Conservation (phyloP, 2,888 invertebrate genomes). For the Diogma glabrata region DNA sequence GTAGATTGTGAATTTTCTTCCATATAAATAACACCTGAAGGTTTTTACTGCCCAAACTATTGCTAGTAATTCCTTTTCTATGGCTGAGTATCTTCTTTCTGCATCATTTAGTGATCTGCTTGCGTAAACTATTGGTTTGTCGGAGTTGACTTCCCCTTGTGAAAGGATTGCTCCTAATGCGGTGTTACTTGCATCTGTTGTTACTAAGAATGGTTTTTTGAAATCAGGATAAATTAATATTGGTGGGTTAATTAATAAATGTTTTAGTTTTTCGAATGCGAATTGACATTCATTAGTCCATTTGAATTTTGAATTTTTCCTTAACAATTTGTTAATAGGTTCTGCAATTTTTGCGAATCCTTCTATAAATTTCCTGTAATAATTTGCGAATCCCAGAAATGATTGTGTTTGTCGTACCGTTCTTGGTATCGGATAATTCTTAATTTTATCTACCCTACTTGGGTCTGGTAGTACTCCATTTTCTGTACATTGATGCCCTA, state of each 20-base stretch:
- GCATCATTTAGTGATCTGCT: too few relatives aligned
- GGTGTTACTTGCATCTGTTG: too few relatives aligned
- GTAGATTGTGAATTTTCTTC: too few relatives aligned
- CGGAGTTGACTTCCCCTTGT: neutral
- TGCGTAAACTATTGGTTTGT: too few relatives aligned
- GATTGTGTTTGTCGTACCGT: constrained; percentile 15
- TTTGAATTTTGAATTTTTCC: neutral
- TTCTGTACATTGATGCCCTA: constrained; percentile 11
- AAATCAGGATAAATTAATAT: neutral
- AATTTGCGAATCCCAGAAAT: constrained; percentile 18
- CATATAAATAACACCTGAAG: too few relatives aligned
- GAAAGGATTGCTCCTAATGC: too few relatives aligned
- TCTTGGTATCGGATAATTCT: constrained; percentile 17
- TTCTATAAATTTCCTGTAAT: constrained; percentile 14
- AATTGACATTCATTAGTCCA: neutral
- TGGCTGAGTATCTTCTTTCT: too few relatives aligned
- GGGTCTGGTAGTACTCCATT: neutral
- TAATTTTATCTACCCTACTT: constrained; percentile 2
- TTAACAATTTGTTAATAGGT: constrained; percentile 12
- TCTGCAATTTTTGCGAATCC: constrained; percentile 6
- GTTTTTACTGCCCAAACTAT: too few relatives aligned
- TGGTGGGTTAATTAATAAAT: neutral
- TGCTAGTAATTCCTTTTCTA: too few relatives aligned
- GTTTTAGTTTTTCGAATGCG: constrained; percentile 12
- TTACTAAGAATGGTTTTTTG: too few relatives aligned